phyloP scores from a whole-genome alignment of 2,113 vertebrate species.

The Gallinago media region DNA sequence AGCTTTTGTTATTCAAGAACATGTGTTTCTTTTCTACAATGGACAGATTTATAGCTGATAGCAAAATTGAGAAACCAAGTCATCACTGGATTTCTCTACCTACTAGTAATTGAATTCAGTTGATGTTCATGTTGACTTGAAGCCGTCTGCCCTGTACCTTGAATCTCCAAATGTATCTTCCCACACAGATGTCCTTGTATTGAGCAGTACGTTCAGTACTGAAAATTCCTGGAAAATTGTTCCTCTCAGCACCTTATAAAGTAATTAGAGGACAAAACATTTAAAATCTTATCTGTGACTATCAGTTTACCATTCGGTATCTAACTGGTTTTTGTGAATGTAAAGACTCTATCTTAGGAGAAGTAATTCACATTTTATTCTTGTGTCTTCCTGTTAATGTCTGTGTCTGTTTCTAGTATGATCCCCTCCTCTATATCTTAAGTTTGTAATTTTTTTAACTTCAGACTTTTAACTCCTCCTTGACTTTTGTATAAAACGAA shows the following conservation, averaged over 20 bases:
- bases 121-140: slow-evolving; percentile 47
- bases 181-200: not conserved
- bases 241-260: slow-evolving; percentile 1
- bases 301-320: not conserved
- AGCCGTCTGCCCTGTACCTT: slow-evolving; percentile 18
- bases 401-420: not conserved
- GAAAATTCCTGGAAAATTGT: not conserved
- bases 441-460: not conserved
- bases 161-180: slow-evolving; percentile 1
- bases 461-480: not conserved
- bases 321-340: not conserved
- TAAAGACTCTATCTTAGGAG: not conserved
- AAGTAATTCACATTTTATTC: not conserved
- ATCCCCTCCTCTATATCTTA: not conserved
- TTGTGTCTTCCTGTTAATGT: not conserved
- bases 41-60: not conserved
- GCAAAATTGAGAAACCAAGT: not conserved
- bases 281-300: not conserved
- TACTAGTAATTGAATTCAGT: slow-evolving; percentile 9
- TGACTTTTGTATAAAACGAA: not conserved
- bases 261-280: not conserved
- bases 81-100: not conserved
- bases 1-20: not conserved
- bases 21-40: not conserved
- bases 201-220: slow-evolving; percentile 10